Evolutionary conservation across 2,888 invertebrate species (phyloP), one percentile per base, ranked within the genome.

Genomic region (Ditylenchus weischeri): DNA sequence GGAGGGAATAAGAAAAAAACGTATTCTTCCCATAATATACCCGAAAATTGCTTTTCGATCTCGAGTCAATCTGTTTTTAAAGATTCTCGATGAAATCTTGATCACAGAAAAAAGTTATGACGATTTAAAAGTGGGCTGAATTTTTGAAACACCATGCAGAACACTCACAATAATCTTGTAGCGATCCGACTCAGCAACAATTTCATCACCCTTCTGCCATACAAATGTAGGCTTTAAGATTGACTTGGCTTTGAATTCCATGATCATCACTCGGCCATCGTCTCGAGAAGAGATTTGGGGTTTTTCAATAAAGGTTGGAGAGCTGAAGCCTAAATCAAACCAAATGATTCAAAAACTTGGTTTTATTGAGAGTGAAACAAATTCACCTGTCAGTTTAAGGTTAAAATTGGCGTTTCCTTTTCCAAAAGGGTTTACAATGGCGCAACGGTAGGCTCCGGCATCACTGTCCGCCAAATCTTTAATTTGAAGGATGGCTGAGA

Each of bases 271-370:
- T 79, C 94, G 94, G 80, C 94, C 95, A 84, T 90, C 92, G 85
- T 93, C 93, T 86, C 95, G 93, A 84, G 96, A 96, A 87, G 94
- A 93, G 86, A 98, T 98, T 86, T 92, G 90, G 76, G 98, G 98
- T 88, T 96, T 96, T 87, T 94, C 94, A 84, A 93, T 89, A 85
- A 98, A 96, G 38, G 92, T 92, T 69, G 96, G 96, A 51, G 83
- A 83, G 48, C 77, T 77, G 79, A 83, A 83, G 66, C 81, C 79
- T 79, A 62, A 63, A 54, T 29, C 21, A 54, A 23, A 54, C 1
- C 21, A 11, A 21, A 1, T 54, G 54, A n/a, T 54, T 18, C 50
- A 29, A 2, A 29, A 29, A 5, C 29, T 8, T 13, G 43, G 15
- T 43, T 54, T 10, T 23, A 54, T 59, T 59, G 1, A 5, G 6